Conservation (phyloP, 30 jellyfish, hydroid and myxozoan genomes). For the Aurelia coerulea region DNA sequence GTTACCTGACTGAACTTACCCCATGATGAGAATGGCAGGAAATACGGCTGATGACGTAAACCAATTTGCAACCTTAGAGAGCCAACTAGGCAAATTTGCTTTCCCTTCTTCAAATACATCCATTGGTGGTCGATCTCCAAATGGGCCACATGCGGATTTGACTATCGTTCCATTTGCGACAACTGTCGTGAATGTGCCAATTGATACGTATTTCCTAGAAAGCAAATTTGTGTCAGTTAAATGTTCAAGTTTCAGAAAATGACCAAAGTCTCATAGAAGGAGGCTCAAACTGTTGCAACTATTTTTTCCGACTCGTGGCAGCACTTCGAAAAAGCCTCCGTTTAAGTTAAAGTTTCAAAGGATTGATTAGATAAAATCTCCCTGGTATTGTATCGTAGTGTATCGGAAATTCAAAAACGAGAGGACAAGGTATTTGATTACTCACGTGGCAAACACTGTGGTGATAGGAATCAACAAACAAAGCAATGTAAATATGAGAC, state of each 20-base stretch:
- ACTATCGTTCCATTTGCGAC: slow-evolving; percentile 5
- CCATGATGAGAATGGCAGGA: slow-evolving; percentile 41
- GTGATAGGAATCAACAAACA: slow-evolving; percentile 12
- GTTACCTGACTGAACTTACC: neutral
- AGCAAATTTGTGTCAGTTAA: neutral
- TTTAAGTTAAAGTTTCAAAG: too few relatives aligned
- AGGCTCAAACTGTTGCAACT: too few relatives aligned
- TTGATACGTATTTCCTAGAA: slow-evolving; percentile 32
- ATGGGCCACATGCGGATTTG: slow-evolving; percentile 51
- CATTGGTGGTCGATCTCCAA: slow-evolving; percentile 44
- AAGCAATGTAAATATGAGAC: slow-evolving; percentile 21
- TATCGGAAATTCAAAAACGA: too few relatives aligned
- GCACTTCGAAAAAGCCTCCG: too few relatives aligned
- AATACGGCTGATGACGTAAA: slow-evolving; percentile 63
- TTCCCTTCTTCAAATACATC: slow-evolving; percentile 50
- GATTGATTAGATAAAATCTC: too few relatives aligned
- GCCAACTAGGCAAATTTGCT: slow-evolving; percentile 49
- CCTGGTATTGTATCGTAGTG: too few relatives aligned
- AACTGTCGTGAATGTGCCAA: slow-evolving; percentile 16
- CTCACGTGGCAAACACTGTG: slow-evolving; percentile 49
- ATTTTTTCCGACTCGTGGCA: too few relatives aligned
- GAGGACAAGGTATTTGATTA: neutral
- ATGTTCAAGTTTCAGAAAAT: neutral
- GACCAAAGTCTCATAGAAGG: too few relatives aligned
- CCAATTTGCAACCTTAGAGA: slow-evolving; percentile 35